A percentile compares a stretch with the other conserved stretches of the same genome.
Evolutionary conservation across 2,797 vertebrate species (phyloP).

Genomic region (Epinephelus awoara): DNA sequence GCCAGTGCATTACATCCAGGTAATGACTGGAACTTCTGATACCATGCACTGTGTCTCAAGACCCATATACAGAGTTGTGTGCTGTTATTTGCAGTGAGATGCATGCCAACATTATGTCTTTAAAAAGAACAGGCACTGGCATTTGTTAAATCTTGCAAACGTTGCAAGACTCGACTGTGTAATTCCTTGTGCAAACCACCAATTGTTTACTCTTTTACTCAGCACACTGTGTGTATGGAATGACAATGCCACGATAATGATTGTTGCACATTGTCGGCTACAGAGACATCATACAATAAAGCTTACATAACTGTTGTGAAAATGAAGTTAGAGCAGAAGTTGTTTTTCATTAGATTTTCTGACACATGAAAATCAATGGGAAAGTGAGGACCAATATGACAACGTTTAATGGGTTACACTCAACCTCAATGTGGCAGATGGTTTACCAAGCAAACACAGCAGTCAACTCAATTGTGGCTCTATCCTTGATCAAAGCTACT

Average conservation of each 20-base stretch:
- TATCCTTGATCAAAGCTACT: conserved; percentile 56
- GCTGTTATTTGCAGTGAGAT: not conserved
- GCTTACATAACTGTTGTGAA: not conserved
- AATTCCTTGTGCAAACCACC: conserved; percentile 10
- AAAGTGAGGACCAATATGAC: conserved; percentile 25
- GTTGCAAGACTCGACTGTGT: not conserved
- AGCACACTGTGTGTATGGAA: not conserved
- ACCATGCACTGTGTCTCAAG: not conserved
- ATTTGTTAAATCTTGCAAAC: conserved; percentile 17
- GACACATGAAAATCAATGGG: conserved; percentile 34
- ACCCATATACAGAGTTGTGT: not conserved
- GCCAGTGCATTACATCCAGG: not conserved
- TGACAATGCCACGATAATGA: conserved; percentile 10
- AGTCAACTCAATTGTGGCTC: conserved; percentile 53
- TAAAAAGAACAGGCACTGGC: not conserved
- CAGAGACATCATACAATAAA: conserved; percentile 11
- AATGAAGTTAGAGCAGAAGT: conserved; percentile 9
- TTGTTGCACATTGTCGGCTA: not conserved
- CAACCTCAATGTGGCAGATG: conserved; percentile 48
- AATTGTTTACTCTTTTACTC: conserved; percentile 8
- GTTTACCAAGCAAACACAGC: conserved; percentile 52
- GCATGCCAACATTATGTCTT: not conserved
- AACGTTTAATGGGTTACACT: conserved; percentile 39
- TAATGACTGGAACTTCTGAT: not conserved
- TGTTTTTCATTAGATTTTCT: conserved; percentile 34